Percentiles rank a stretch among this genome's conserved stretches.
These are phyloP conservation scores for Drosophila burlai DNA, from an alignment of 1,140 invertebrate species.

Conservation along the genomic window DNA sequence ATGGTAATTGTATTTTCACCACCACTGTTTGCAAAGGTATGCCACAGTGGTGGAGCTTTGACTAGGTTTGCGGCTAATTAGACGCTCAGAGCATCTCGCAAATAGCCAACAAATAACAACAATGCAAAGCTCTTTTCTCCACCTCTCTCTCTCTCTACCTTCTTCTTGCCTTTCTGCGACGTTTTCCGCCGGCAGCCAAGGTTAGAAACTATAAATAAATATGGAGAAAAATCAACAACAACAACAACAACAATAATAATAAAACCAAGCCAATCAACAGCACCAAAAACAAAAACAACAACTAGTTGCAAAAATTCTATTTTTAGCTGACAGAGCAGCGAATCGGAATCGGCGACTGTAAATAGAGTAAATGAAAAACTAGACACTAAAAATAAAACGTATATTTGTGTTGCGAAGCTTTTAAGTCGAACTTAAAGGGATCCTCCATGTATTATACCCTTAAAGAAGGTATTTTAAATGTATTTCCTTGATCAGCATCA, in stretches of 20 bases:
- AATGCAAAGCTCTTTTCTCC: constrained; percentile 6
- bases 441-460: neutral
- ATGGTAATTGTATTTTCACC: neutral
- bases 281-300: constrained; percentile 25
- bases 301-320: constrained; percentile 54
- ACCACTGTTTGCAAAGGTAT: neutral
- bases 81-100: constrained; percentile 6
- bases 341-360: constrained; percentile 19
- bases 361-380: constrained; percentile 49
- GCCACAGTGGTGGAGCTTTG: neutral
- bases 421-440: constrained; percentile 15
- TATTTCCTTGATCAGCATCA: neutral
- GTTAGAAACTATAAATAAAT: constrained; percentile 56
- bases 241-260: constrained; percentile 5
- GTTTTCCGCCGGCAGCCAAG: constrained; percentile 47
- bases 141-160: too few species aligned
- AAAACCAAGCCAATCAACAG: constrained; percentile 12
- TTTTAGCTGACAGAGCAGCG: constrained; percentile 39
- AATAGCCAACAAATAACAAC: constrained; percentile 12
- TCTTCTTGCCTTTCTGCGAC: constrained; percentile 1
- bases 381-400: constrained; percentile 26
- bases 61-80: constrained; percentile 33
- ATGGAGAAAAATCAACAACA: constrained; percentile 58
- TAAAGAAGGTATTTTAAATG: neutral
- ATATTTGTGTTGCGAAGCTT: neutral